Base-by-base conservation (phyloP, 2,797 vertebrate species). In the Pseudocheirus occidentalis region DNA sequence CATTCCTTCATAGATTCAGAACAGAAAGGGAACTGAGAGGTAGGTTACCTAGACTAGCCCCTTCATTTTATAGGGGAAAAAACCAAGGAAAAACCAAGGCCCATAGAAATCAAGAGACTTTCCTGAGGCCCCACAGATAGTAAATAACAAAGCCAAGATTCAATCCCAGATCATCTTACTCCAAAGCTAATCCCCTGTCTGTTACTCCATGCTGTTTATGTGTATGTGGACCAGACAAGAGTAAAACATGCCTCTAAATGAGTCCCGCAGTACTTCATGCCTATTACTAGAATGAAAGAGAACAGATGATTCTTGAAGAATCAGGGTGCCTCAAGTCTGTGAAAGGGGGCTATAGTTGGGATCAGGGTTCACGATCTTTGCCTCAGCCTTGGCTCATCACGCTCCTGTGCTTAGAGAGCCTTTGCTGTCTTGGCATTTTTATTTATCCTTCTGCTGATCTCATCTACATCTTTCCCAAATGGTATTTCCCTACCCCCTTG, bases 251-350 rank as follows among this genome's bases (percentile, higher is more conserved):
- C 34, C 31, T 62, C 59, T 29, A 31, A 13, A 59, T 1, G 29
- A 73, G 62, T 0, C 34, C 34, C 62, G 21, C 1, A n/a, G 62
- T 73, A 1, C 14, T 40, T 21, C 14, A 73, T 73, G 66, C 66
- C 18, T 40, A 10, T 40, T 40, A 81, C 66, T 10, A 81, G 28
- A 9, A 81, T 73, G 16, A 40, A 81, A 46, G 18, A 2, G 16
- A 40, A 73, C 34, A 81, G 34, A 27, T 91, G 95, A 94, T 91
- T 92, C 81, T 95, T 57, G 73, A 94, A 96, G 92, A 18, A 18
- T 81, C 7, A 81, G 66, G 16, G n/a, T 81, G 7, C 34, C 13
- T 73, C 34, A 21, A 73, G n/a, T 6, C 66, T 40, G n/a, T 81
- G 66, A 81, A 46, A 81, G 66, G n/a, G 16, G 18, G 16, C n/a